Evolutionary conservation across 2,797 vertebrate genomes (phyloP), one percentile per base, ranked within the genome.

Genomic region (Geotrypetes seraphini): DNA sequence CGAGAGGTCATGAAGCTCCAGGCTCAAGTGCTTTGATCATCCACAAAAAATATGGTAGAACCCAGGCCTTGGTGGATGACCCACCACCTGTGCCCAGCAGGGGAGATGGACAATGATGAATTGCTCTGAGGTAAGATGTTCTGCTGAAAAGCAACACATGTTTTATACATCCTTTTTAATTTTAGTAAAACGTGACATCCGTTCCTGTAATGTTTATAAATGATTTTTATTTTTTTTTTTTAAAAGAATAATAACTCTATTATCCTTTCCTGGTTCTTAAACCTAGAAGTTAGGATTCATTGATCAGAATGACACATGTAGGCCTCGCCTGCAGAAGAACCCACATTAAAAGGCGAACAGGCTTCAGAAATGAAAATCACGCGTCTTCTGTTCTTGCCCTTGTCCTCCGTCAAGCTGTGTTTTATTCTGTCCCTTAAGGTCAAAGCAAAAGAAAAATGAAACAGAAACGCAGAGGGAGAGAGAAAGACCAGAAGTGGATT

Each of bases 101-200:
- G 32, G 25, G 10, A 14, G 31, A 24, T 13, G 43, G 32, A 36
- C 41, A 27, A 5, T 53, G 60, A 62, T 43, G 14, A 17, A 62
- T 56, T 14, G 31, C 28, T 35, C 36, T 42, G 34, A 38, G 35
- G 30, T 22, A 48, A 35, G 32, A 39, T 25, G 36, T 47, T 33
- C 32, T 30, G 28, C 46, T 26, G 34, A 33, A 57, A 39, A 53
- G 33, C 2, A n/a, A 47, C 32, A 41, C 47, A n/a, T n/a, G 4
- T 52, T 46, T 43, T 42, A 13, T 21, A 10, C 11, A 40, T 26
- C 31, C 32, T 28, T 22, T 23, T 4, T 4, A 11, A 33, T 20
- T 24, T 25, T 7, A 8, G 10, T 7, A 16, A 16, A n/a, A 8
- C 22, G 30, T 35, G 19, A 20, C 47, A 53, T 5, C 4, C 2